A percentile compares a stretch with the other conserved stretches of the same genome.
phyloP scores from a whole-genome alignment of 2,888 invertebrate species.

The Hydrotaea cyrtoneurina region DNA sequence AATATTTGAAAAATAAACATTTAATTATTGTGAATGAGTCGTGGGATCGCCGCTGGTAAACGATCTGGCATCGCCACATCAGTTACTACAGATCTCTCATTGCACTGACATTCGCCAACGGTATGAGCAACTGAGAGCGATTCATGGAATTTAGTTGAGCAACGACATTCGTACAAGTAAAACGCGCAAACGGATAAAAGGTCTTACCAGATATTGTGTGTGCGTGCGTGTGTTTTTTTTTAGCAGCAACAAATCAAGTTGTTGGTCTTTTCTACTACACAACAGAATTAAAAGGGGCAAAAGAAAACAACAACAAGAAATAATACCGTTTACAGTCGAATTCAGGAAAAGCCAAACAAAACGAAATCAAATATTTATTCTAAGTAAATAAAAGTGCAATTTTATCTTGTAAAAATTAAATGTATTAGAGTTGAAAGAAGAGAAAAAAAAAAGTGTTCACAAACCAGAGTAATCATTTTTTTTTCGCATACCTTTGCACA shows the following conservation, averaged over 20 bases:
- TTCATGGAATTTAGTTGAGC: conserved; percentile 69
- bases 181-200: conserved; percentile 58
- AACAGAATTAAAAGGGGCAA: background rate
- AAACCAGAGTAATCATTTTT: too few relatives aligned
- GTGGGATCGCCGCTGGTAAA: background rate
- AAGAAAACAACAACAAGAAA: conserved; percentile 6
- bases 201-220: conserved; percentile 3
- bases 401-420: background rate
- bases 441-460: background rate
- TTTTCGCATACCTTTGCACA: conserved; percentile 32
- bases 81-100: conserved; percentile 37
- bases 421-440: background rate
- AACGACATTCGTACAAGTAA: conserved; percentile 61
- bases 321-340: background rate
- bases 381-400: conserved; percentile 39
- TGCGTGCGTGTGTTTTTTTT: too few relatives aligned
- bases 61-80: conserved; percentile 22
- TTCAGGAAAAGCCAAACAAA: background rate
- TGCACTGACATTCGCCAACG: conserved; percentile 62
- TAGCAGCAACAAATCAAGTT: conserved; percentile 14
- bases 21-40: too few relatives aligned
- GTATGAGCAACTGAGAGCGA: conserved; percentile 53
- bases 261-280: conserved; percentile 15
- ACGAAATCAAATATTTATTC: conserved; percentile 6
- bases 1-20: too few relatives aligned